These are phyloP conservation scores for Palythoa grandis DNA, from an alignment of 92 coral and sea anemone genomes.

Conservation along the genomic window DNA sequence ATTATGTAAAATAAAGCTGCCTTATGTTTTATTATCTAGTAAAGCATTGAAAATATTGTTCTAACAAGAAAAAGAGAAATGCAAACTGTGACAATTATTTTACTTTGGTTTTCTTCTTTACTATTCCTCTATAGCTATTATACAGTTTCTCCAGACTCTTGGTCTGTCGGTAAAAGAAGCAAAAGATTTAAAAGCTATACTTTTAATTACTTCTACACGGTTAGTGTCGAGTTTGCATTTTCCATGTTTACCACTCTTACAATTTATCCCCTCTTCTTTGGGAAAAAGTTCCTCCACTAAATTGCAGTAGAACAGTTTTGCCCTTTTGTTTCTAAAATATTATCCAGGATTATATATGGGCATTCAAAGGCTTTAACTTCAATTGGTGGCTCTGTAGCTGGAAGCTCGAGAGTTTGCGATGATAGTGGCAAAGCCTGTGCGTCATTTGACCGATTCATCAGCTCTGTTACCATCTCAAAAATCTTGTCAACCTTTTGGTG, in stretches of 20 bases:
- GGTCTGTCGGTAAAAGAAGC: background rate
- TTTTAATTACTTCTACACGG: background rate
- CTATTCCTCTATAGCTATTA: background rate
- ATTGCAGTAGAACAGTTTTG: slow-evolving; percentile 6
- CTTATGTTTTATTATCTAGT: too few species aligned
- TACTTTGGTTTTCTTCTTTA: slow-evolving; percentile 16
- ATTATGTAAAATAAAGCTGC: too few species aligned
- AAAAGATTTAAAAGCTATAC: background rate
- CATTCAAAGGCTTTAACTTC: background rate
- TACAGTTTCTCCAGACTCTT: background rate
- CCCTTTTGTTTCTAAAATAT: slow-evolving; percentile 13
- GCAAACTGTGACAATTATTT: background rate
- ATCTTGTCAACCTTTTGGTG: background rate
- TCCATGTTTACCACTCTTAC: background rate
- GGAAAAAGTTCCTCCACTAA: slow-evolving; percentile 2
- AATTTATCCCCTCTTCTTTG: background rate
- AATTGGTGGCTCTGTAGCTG: too few species aligned
- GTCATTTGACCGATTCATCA: background rate
- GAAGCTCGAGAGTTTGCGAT: background rate
- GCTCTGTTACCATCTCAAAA: background rate
- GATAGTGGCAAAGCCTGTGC: background rate
- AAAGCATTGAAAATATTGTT: too few species aligned
- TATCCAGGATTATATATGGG: background rate
- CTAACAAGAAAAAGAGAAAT: too few species aligned
- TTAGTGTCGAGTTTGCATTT: background rate